Evolutionary conservation across 1,140 invertebrate species (phyloP), one percentile per base, ranked within the genome.

Genomic region (Harpegnathos saltator): DNA sequence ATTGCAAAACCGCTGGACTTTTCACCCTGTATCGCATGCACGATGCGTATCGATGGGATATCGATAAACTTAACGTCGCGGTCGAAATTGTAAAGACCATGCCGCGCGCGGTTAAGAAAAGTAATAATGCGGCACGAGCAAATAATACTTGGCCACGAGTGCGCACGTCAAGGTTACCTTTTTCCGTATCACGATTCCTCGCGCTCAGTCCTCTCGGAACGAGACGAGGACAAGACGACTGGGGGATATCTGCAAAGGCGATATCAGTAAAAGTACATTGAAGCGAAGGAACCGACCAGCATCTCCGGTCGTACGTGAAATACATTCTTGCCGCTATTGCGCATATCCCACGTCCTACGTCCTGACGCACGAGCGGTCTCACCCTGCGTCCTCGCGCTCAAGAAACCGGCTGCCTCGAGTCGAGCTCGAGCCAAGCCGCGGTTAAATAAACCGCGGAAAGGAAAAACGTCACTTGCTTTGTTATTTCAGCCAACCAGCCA

Each of bases 111-210:
- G 29, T 3, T 3, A 33, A 33, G 29, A 33, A 33, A 33, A 33
- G 38, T 44, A 66, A 66, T 17, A 38, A 77, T n/a, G 19, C 33
- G 24, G 48, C 22, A 29, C 22, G 4, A 68, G 22, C 4, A n/a
- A 7, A 58, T 56, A 29, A 69, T 29, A 56, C 59, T 22, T 7
- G 38, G 38, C n/a, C 48, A n/a, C n/a, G n/a, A n/a, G n/a, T n/a
- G n/a, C n/a, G 72, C 72, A 11, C 2, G 26, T 56, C 75, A 71
- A 80, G 75, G 75, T 7, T 33, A 33, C 12, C 50, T 66, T 19
- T 78, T 69, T 69, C 29, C 59, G n/a, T 50, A 3, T 52, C 44
- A 44, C n/a, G 17, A 59, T 62, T 61, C 15, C 38, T 48, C 11
- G 72, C 11, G 24, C n/a, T 78, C 24, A 52, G 26, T 5, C 3